Conservation (phyloP, 2,797 vertebrate species). For the Coluber constrictor region DNA sequence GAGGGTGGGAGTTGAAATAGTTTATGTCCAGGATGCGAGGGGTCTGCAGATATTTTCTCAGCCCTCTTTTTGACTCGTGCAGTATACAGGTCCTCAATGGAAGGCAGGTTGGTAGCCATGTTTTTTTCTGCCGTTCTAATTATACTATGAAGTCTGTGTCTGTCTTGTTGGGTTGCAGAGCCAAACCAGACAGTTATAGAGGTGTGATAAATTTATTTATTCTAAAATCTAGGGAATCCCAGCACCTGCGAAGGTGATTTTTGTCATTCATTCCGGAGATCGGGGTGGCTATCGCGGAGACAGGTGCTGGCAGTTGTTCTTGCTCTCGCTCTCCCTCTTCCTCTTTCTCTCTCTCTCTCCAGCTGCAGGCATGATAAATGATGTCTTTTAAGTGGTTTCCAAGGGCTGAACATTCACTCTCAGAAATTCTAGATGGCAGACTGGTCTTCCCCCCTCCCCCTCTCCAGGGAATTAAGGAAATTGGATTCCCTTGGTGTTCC, state of each 20-base stretch:
- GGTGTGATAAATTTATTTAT: not conserved
- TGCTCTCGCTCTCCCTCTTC: not conserved
- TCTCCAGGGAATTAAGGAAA: not conserved
- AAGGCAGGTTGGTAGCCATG: too few relatives aligned
- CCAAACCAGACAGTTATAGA: too few relatives aligned
- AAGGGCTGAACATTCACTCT: slow-evolving; percentile 1
- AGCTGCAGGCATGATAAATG: slow-evolving; percentile 23
- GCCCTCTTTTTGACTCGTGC: too few relatives aligned
- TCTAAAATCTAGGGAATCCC: not conserved
- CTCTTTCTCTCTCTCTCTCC: not conserved
- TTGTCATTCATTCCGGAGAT: not conserved
- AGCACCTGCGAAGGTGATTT: not conserved
- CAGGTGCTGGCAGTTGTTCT: not conserved
- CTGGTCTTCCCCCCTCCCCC: not conserved
- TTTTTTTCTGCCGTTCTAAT: too few relatives aligned
- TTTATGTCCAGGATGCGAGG: too few relatives aligned
- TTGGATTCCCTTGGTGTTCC: not conserved
- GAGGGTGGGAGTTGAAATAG: too few relatives aligned
- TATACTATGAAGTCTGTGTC: too few relatives aligned
- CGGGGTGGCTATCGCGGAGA: not conserved
- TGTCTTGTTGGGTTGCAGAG: too few relatives aligned
- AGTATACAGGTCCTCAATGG: too few relatives aligned
- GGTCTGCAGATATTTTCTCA: too few relatives aligned
- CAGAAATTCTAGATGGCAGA: slow-evolving; percentile 28
- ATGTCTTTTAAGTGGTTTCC: slow-evolving; percentile 19